phyloP scores from a whole-genome alignment of 1,140 invertebrate species.

The Drosophila burlai region DNA sequence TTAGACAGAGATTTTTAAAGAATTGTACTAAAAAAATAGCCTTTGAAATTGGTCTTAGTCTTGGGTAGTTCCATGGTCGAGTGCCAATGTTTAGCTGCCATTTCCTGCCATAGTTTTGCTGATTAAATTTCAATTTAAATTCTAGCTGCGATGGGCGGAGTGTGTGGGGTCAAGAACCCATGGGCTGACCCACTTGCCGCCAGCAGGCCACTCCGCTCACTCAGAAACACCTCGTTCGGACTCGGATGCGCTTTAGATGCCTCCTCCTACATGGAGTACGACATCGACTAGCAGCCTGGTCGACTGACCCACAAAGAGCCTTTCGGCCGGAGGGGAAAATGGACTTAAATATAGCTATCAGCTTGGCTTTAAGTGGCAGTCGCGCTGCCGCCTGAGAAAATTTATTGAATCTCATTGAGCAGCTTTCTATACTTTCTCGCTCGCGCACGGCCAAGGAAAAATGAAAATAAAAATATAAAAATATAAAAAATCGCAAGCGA shows the following conservation, averaged over 20 bases:
- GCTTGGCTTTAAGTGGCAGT: conserved; percentile 72
- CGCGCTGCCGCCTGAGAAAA: conserved; percentile 63
- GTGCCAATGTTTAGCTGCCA: conserved; percentile 7
- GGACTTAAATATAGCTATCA: conserved; percentile 83
- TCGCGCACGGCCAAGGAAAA: conserved; percentile 24
- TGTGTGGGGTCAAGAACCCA: conserved; percentile 41
- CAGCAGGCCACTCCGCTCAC: conserved; percentile 11
- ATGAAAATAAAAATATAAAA: neutral
- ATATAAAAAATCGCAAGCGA: conserved; percentile 47
- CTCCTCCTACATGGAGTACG: conserved; percentile 43
- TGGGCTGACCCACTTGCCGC: conserved; percentile 48
- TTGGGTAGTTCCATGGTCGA: conserved; percentile 31
- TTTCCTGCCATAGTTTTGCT: conserved; percentile 38
- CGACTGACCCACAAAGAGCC: conserved; percentile 68
- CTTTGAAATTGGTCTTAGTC: neutral
- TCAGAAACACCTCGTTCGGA: conserved; percentile 17
- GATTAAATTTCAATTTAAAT: conserved; percentile 70
- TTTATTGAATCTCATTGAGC: conserved; percentile 81
- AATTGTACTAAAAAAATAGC: neutral
- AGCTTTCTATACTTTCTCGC: conserved; percentile 75
- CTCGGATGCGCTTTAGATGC: conserved; percentile 37
- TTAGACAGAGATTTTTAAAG: neutral
- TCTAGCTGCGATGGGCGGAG: conserved; percentile 20
- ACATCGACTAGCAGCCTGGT: conserved; percentile 36
- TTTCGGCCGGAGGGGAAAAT: conserved; percentile 32